Conservation (phyloP, 37 sponge, comb jelly and placozoan genomes). For the Chondrilla cf. caribensis region DNA sequence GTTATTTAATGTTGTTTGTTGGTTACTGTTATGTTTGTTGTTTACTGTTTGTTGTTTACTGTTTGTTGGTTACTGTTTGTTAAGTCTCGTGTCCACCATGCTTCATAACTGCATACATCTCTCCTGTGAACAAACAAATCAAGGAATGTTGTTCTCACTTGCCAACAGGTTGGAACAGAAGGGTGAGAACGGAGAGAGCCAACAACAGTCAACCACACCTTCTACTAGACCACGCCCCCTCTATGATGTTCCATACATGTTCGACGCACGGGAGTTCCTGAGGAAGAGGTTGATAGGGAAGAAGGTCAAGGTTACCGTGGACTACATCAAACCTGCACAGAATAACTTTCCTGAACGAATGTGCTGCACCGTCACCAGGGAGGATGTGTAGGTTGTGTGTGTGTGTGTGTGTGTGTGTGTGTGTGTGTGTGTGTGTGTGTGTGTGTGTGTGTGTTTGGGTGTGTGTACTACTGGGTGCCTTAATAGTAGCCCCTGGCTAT, state of each 20-base stretch:
- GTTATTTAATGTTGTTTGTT: too few relatives aligned
- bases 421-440: too few relatives aligned
- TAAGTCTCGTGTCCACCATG: too few relatives aligned
- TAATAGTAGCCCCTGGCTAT: too few relatives aligned
- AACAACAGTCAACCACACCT: background rate
- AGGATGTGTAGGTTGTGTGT: slow-evolving; percentile 60
- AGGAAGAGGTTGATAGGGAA: slow-evolving; percentile 95
- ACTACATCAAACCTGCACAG: slow-evolving; percentile 93
- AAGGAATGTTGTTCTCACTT: background rate
- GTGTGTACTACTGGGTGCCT: too few relatives aligned
- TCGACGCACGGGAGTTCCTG: slow-evolving; percentile 97
- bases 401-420: background rate
- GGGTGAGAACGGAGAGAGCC: slow-evolving; percentile 18
- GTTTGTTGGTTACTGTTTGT: too few relatives aligned
- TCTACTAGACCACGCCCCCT: slow-evolving; percentile 53
- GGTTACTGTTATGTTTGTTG: too few relatives aligned
- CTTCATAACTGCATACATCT: too few relatives aligned
- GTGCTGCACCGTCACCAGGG: slow-evolving; percentile 84
- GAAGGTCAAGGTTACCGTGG: slow-evolving; percentile 88
- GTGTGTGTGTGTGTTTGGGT: too few relatives aligned
- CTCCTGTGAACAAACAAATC: background rate
- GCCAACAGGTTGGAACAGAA: background rate
- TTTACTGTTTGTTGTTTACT: too few relatives aligned
- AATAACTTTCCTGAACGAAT: slow-evolving; percentile 86
- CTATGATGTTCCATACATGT: slow-evolving; percentile 97